A percentile compares a stretch with the other conserved stretches of the same genome.
Evolutionary conservation across 1,140 invertebrate species (phyloP).

Genomic region (Drosophila nannoptera): DNA sequence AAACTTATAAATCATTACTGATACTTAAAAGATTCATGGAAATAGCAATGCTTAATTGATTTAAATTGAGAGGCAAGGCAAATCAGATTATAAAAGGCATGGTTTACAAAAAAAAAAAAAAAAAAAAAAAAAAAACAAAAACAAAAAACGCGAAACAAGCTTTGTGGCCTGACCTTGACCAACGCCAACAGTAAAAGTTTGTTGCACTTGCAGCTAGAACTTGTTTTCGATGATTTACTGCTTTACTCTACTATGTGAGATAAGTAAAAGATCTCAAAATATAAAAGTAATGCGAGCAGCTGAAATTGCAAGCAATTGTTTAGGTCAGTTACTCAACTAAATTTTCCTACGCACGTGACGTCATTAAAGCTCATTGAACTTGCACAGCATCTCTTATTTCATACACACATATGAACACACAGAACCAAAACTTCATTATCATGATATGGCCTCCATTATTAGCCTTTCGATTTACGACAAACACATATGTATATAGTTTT

Average conservation of each 20-base stretch:
- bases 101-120: conserved; percentile 14
- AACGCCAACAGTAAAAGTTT: conserved; percentile 26
- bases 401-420: not conserved
- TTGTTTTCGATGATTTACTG: conserved; percentile 9
- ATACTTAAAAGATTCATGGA: not conserved
- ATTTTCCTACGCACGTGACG: conserved; percentile 16
- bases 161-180: conserved; percentile 36
- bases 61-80: conserved; percentile 1
- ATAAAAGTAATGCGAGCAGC: not conserved
- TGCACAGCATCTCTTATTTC: conserved; percentile 12
- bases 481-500: conserved; percentile 9
- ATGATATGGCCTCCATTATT: conserved; percentile 23
- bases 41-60: conserved; percentile 8
- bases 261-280: not conserved
- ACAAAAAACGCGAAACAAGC: not conserved
- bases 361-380: conserved; percentile 57
- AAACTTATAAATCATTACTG: too few species aligned
- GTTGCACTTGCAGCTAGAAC: conserved; percentile 30
- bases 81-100: not conserved
- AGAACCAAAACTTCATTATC: conserved; percentile 17
- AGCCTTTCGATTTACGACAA: conserved; percentile 21
- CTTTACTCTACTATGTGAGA: not conserved
- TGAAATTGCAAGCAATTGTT: conserved; percentile 8
- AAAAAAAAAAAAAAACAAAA: conserved; percentile 15
- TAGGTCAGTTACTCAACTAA: conserved; percentile 21